phyloP scores from a whole-genome alignment of 2,113 vertebrate species.

The Chloebia gouldiae region DNA sequence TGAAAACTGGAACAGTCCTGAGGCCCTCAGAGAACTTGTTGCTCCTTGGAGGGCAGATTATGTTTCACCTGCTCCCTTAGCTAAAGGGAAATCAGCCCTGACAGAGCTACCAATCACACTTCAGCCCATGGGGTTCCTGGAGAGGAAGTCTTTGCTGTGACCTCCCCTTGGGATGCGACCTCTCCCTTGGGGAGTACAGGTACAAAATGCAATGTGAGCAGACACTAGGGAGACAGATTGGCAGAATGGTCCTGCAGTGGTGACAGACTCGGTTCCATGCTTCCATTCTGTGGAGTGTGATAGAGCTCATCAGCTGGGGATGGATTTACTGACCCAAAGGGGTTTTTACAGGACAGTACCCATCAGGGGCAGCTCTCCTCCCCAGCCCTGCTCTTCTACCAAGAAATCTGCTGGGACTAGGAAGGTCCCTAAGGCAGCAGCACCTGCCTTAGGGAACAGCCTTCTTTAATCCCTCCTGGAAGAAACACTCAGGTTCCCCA shows the following conservation, averaged over 20 bases:
- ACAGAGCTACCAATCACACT: neutral
- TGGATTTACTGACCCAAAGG: neutral
- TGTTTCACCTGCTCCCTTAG: neutral
- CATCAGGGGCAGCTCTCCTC: fast-evolving
- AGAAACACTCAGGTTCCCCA: neutral
- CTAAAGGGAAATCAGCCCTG: neutral
- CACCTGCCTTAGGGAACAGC: neutral
- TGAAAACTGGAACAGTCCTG: neutral
- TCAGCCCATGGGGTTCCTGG: neutral
- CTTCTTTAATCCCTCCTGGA: neutral
- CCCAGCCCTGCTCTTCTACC: no score
- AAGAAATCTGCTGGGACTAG: neutral
- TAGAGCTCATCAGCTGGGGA: neutral
- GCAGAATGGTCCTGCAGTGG: neutral
- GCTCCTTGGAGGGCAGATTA: neutral
- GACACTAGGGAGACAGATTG: no score
- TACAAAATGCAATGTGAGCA: neutral
- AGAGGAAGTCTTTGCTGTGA: neutral
- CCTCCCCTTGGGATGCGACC: neutral
- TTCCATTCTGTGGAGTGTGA: neutral
- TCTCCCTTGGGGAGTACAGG: neutral
- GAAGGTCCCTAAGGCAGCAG: neutral
- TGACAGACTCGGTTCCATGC: neutral
- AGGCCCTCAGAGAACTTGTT: neutral
- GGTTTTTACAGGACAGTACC: neutral